Evolutionary conservation across 2,797 vertebrate genomes (phyloP).

Genomic region (Podargus strigoides): DNA sequence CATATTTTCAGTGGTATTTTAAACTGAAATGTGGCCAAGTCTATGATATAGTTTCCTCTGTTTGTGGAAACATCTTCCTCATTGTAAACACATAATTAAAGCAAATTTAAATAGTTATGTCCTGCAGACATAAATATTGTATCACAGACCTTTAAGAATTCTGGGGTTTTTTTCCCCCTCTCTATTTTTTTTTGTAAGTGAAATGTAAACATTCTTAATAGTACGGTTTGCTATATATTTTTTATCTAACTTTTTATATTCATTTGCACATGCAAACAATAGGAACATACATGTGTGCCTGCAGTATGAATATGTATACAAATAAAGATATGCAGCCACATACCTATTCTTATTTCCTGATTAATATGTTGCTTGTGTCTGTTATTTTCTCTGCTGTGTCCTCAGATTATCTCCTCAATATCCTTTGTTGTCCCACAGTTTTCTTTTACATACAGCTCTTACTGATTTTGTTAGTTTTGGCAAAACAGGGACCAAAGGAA

Average conservation of each 20-base stretch:
- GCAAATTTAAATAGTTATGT: conserved; percentile 34
- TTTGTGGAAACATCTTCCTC: conserved; percentile 50
- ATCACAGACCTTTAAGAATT: background rate
- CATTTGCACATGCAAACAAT: background rate
- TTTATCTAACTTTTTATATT: background rate
- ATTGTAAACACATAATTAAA: conserved; percentile 50
- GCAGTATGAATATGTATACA: fast-evolving
- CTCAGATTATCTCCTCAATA: background rate
- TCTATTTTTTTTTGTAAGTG: background rate
- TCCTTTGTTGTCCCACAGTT: background rate
- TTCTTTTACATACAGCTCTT: background rate
- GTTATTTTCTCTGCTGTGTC: background rate
- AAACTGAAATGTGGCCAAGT: conserved; percentile 40
- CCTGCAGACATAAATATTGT: conserved; percentile 41
- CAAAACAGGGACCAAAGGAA: background rate
- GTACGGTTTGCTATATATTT: background rate
- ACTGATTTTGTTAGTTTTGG: background rate
- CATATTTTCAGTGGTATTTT: conserved; percentile 58
- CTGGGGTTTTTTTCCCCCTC: background rate
- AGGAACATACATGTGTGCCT: background rate
- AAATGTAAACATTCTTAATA: conserved; percentile 10
- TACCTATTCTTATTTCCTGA: background rate
- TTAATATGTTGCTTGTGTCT: background rate
- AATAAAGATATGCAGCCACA: background rate
- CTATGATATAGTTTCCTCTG: conserved; percentile 24